Conservation (phyloP, 30 jellyfish, hydroid and myxozoan genomes). For the Hydra vulgaris region DNA sequence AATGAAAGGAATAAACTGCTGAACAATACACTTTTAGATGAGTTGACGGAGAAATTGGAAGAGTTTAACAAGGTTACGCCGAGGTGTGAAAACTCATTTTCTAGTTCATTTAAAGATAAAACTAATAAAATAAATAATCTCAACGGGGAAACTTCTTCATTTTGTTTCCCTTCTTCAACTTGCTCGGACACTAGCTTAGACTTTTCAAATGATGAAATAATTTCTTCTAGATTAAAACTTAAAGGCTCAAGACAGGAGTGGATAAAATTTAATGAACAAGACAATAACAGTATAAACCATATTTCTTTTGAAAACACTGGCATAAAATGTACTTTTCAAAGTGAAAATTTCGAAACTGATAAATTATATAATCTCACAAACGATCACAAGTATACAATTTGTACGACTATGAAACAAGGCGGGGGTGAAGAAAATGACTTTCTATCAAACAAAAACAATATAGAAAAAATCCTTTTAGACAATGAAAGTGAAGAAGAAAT, state of each 20-base stretch:
- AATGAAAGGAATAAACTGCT: not conserved
- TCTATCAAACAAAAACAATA: not conserved
- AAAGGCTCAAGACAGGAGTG: not conserved
- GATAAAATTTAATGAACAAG: not conserved
- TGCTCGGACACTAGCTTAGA: not conserved
- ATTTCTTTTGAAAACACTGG: not conserved
- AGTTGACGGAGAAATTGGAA: not conserved
- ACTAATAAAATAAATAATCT: not conserved
- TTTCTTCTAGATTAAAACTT: not conserved
- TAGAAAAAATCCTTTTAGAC: constrained; percentile 19
- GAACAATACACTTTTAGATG: not conserved
- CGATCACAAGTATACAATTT: not conserved
- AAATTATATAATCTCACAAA: not conserved
- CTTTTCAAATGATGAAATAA: not conserved
- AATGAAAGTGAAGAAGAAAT: constrained; percentile 33
- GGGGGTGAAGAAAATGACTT: constrained; percentile 3
- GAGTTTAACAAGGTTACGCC: not conserved
- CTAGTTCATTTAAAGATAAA: not conserved
- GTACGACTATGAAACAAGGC: not conserved
- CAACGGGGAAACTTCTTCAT: not conserved
- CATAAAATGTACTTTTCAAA: not conserved
- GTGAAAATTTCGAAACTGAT: not conserved
- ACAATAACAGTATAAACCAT: not conserved
- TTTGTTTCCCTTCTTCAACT: not conserved
- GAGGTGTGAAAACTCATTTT: not conserved